Evolutionary conservation across 2,113 vertebrate genomes (phyloP), one percentile per base, ranked within the genome.

Genomic region (Pseudonaja textilis): DNA sequence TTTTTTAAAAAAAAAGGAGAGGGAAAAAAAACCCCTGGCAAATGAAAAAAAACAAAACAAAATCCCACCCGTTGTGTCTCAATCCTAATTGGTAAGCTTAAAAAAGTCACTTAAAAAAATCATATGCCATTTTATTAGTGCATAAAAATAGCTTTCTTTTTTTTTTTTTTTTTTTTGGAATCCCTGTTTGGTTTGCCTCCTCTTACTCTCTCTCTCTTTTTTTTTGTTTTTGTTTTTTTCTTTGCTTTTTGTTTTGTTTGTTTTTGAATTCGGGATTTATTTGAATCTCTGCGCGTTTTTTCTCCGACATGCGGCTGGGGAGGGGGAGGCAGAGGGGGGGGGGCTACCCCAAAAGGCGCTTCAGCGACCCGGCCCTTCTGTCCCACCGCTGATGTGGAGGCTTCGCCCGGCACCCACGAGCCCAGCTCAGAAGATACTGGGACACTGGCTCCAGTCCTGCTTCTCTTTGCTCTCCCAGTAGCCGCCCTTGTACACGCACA

Each of bases 391-490:
- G 87, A 88, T 0, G 9, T 16, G 0, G 34, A 0, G 42, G 54
- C 0, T 0, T 0, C 85, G 2, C 42, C 54, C 2, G 0, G 74
- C 56, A 42, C 0, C 0, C 1, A 23, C 11, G 1, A n/a, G 74
- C 56, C 89, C 52, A 3, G 91, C 96, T 99, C 98, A 99, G 98
- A 99, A 99, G 98, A 99, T 99, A 96, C 98, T 96, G 0, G 99
- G 98, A 96, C 99, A 99, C 93, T 94, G 88, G 25, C 96, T 98
- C 99, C 99, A 99, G 97, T 99, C 98, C 96, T 98, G 98, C 93
- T 93, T 98, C 52, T 99, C 99, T 97, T 99, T 99, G 90, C 98
- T 95, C 96, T 99, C 99, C 99, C 99, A 99, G 98, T 99, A 99
- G 91, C 99, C 99, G 0, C 99, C 99, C 95, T 98, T 99, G 96